phyloP scores from a whole-genome alignment of 2,888 invertebrate species.

The Metallyticus violacea region DNA sequence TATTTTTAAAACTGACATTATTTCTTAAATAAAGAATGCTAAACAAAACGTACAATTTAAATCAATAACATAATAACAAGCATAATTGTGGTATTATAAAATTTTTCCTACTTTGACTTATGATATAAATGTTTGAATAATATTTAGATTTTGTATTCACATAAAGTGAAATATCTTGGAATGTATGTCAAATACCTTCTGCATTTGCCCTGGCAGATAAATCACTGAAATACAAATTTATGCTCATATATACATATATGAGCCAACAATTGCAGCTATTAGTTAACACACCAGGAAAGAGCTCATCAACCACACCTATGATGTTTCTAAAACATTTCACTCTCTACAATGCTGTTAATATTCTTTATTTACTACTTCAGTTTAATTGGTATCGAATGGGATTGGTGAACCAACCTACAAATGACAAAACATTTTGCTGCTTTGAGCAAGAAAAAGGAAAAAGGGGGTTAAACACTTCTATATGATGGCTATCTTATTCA shows the following conservation, averaged over 20 bases:
- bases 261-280: not conserved
- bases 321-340: not conserved
- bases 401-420: not conserved
- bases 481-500: too few species aligned
- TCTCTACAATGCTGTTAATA: not conserved
- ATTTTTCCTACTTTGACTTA: too few species aligned
- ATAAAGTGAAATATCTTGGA: not conserved
- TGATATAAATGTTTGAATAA: too few species aligned
- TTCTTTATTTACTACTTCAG: not conserved
- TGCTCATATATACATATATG: not conserved
- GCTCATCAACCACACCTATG: too few species aligned
- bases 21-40: too few species aligned
- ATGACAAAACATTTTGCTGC: not conserved
- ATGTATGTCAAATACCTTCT: not conserved
- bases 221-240: not conserved
- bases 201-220: not conserved
- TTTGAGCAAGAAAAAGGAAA: too few species aligned
- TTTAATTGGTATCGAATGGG: not conserved
- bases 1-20: not conserved
- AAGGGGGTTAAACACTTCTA: too few species aligned
- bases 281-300: not conserved
- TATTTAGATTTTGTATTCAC: not conserved
- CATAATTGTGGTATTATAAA: too few species aligned
- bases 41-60: too few species aligned
- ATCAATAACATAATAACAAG: too few species aligned